Conservation (phyloP, 2,888 invertebrate genomes). For the Cephus pulcher region DNA sequence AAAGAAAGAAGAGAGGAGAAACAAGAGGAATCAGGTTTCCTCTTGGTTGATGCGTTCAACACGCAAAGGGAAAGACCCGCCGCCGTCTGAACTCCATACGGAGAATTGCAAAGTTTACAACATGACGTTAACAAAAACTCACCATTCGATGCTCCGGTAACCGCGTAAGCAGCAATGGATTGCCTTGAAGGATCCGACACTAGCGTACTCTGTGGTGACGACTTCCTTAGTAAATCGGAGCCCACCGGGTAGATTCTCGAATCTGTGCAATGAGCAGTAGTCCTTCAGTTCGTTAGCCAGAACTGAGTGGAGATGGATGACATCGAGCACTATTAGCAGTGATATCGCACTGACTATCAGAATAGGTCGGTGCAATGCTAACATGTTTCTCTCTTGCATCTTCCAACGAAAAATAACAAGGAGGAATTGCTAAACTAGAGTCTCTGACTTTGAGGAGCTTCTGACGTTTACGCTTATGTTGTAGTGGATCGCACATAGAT, state of each 20-base stretch:
- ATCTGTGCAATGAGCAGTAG: constrained; percentile 74
- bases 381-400: not conserved
- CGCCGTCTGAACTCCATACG: constrained; percentile 24
- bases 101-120: constrained; percentile 24
- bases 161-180: constrained; percentile 83
- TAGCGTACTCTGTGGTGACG: constrained; percentile 76
- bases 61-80: constrained; percentile 15
- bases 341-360: not conserved
- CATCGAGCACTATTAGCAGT: not conserved
- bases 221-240: constrained; percentile 83
- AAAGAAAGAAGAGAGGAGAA: not conserved
- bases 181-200: constrained; percentile 78
- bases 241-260: constrained; percentile 71
- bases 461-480: not conserved
- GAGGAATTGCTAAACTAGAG: not conserved
- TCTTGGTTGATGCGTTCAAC: not conserved
- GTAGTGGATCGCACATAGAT: not conserved
- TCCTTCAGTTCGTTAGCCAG: constrained; percentile 58
- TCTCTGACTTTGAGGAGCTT: not conserved
- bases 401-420: not conserved
- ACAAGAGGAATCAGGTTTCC: not conserved
- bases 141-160: constrained; percentile 85
- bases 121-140: constrained; percentile 60
- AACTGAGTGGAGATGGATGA: not conserved
- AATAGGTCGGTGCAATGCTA: not conserved